Conservation (phyloP, 30 jellyfish, hydroid and myxozoan genomes). For the Clytia hemisphaerica region DNA sequence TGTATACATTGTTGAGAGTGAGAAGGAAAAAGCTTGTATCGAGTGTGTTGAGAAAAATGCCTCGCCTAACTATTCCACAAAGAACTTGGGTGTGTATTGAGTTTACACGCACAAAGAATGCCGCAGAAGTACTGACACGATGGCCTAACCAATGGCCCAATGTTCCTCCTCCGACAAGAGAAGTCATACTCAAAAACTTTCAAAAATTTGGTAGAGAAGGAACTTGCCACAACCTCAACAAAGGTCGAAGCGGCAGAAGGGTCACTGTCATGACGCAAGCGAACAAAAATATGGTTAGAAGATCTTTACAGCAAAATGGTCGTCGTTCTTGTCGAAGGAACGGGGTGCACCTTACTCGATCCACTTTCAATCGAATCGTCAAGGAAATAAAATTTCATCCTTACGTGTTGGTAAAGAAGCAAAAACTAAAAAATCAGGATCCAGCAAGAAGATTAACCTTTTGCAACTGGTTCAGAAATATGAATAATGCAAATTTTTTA, state of each 20-base stretch:
- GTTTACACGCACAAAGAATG: too few species aligned
- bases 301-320: not conserved
- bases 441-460: too few species aligned
- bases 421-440: not conserved
- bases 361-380: not conserved
- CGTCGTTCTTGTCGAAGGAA: not conserved
- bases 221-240: too few species aligned
- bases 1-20: too few species aligned
- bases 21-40: too few species aligned
- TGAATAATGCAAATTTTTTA: too few species aligned
- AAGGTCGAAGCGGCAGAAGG: not conserved
- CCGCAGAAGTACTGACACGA: not conserved
- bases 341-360: not conserved
- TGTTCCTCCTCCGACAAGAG: not conserved
- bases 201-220: too few species aligned
- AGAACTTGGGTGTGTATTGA: too few species aligned
- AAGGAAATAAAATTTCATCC: conserved; percentile 1
- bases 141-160: conserved; percentile 5
- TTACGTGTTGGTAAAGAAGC: not conserved
- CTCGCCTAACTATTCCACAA: too few species aligned
- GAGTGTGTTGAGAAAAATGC: too few species aligned
- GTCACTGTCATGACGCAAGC: not conserved
- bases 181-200: too few species aligned
- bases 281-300: not conserved
- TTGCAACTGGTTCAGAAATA: too few species aligned